Percentiles rank a stretch among this genome's conserved stretches.
Evolutionary conservation across 2,888 invertebrate genomes (phyloP).

Genomic region (Tetramorium bicarinatum): DNA sequence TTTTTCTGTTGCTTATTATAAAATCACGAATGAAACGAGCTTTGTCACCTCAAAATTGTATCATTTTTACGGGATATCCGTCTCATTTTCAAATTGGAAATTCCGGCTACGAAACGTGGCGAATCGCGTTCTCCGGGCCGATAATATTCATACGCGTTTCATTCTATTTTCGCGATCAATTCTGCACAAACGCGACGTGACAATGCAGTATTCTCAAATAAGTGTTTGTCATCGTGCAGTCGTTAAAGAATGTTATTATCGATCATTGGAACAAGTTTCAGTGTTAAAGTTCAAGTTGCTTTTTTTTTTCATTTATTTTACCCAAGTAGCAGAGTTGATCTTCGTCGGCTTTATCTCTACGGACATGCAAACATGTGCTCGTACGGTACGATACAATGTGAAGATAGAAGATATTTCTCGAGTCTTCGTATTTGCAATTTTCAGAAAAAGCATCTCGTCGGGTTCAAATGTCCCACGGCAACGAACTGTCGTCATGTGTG

Average conservation of each 20-base stretch:
- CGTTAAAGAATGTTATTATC: not conserved
- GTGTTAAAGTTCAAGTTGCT: not conserved
- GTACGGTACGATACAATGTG: not conserved
- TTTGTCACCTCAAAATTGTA: not conserved
- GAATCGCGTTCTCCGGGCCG: not conserved
- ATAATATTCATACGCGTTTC: slow-evolving; percentile 3
- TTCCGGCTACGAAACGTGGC: not conserved
- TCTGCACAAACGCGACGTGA: not conserved
- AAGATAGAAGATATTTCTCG: slow-evolving; percentile 67
- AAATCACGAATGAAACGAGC: not conserved
- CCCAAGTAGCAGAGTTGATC: not conserved
- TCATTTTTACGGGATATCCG: not conserved
- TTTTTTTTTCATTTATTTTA: not conserved
- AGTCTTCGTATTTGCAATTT: slow-evolving; percentile 82
- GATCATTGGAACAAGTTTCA: not conserved
- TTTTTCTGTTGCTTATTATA: slow-evolving; percentile 3
- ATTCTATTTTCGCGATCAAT: not conserved
- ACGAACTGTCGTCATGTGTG: slow-evolving; percentile 98
- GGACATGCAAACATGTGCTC: not conserved
- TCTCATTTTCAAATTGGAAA: slow-evolving; percentile 11
- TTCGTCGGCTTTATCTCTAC: not conserved
- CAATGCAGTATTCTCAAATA: not conserved
- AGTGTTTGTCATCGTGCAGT: not conserved
- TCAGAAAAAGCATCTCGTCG: slow-evolving; percentile 97
- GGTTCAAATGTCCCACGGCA: slow-evolving; percentile 97